phyloP scores from a whole-genome alignment of 2,888 invertebrate species.

The Amblyteles armatorius region DNA sequence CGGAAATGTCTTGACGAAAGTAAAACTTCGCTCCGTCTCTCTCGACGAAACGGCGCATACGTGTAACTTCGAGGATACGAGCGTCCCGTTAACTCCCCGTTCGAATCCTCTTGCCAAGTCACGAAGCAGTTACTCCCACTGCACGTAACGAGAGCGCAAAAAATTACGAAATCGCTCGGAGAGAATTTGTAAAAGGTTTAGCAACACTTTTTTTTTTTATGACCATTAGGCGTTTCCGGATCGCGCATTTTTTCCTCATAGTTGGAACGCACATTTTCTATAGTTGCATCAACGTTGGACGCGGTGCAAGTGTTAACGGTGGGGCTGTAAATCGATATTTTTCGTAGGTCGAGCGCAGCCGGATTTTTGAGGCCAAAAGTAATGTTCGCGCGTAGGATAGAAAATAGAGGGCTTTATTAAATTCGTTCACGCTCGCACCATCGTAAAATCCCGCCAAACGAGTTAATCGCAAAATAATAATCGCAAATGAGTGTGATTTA shows the following conservation, averaged over 20 bases:
- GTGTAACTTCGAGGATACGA: constrained; percentile 15
- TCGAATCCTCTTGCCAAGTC: constrained; percentile 62
- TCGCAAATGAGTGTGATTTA: too few species aligned
- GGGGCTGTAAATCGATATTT: too few species aligned
- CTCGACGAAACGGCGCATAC: constrained; percentile 2
- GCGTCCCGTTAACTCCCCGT: constrained; percentile 17
- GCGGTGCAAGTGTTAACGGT: background rate
- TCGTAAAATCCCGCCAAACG: too few species aligned
- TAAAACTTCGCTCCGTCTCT: constrained; percentile 24
- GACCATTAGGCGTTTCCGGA: background rate
- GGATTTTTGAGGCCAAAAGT: too few species aligned
- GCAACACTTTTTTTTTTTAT: background rate
- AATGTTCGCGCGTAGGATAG: too few species aligned
- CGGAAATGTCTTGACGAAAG: constrained; percentile 63
- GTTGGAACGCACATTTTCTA: background rate
- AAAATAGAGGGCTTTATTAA: too few species aligned
- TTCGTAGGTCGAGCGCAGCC: too few species aligned
- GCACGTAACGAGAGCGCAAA: background rate
- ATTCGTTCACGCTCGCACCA: too few species aligned
- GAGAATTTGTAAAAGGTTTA: background rate
- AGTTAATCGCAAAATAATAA: too few species aligned
- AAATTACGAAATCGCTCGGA: constrained; percentile 2
- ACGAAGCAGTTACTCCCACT: constrained; percentile 42
- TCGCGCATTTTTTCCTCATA: background rate
- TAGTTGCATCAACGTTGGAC: background rate